Percentiles rank a stretch among this genome's conserved stretches.
phyloP scores from a whole-genome alignment of 2,797 vertebrate species.

The Anas bahamensis region DNA sequence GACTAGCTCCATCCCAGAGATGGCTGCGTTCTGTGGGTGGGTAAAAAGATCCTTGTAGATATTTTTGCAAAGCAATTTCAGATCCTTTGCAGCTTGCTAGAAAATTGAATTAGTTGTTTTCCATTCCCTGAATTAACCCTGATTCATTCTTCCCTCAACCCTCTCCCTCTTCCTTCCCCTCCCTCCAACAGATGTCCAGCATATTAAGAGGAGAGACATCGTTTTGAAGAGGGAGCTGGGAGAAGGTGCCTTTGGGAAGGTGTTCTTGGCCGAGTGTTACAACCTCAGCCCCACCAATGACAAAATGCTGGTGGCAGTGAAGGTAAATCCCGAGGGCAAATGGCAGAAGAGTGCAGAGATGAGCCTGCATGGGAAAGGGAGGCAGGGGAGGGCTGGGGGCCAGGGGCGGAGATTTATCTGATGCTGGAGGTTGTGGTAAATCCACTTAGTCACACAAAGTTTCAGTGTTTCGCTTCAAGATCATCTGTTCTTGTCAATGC shows the following conservation, averaged over 20 bases:
- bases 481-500: background rate
- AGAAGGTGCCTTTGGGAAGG: conserved; percentile 97
- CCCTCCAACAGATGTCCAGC: conserved; percentile 90
- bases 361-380: background rate
- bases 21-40: background rate
- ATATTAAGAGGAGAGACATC: conserved; percentile 96
- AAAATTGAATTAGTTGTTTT: conserved; percentile 59
- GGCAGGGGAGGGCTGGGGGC: background rate
- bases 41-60: conserved; percentile 31
- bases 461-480: background rate
- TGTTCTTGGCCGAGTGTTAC: conserved; percentile 98
- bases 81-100: conserved; percentile 10
- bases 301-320: conserved; percentile 98
- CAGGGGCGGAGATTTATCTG: background rate
- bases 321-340: conserved; percentile 80
- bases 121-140: conserved; percentile 58
- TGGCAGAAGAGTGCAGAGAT: background rate
- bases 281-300: conserved; percentile 96
- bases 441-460: background rate
- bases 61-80: conserved; percentile 26
- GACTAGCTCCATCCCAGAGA: background rate
- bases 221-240: conserved; percentile 96
- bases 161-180: conserved; percentile 50
- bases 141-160: conserved; percentile 49
- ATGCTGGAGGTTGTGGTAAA: conserved; percentile 5